phyloP scores from a whole-genome alignment of 2,888 invertebrate species.

The Eustalomyia histrio region DNA sequence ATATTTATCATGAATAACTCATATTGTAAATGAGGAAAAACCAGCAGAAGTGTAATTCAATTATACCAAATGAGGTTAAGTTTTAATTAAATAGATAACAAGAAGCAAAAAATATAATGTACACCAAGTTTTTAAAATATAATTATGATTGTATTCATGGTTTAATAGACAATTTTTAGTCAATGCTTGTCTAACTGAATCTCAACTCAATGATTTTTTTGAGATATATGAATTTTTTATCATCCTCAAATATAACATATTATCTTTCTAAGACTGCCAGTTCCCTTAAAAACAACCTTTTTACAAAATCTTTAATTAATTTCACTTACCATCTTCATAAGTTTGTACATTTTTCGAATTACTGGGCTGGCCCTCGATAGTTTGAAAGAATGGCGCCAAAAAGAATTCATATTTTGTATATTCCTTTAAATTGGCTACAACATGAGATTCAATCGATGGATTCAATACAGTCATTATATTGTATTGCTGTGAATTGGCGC shows the following conservation, averaged over 20 bases:
- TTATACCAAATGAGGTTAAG: neutral
- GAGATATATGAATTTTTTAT: too few species aligned
- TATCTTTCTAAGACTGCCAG: too few species aligned
- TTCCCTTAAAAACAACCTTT: too few species aligned
- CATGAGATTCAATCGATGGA: constrained; percentile 83
- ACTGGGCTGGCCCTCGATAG: constrained; percentile 94
- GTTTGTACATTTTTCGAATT: constrained; percentile 93
- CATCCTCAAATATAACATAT: too few species aligned
- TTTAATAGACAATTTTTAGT: too few species aligned
- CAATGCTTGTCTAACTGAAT: too few species aligned
- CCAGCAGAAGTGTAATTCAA: neutral
- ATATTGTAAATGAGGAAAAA: neutral
- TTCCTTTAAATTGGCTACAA: constrained; percentile 86
- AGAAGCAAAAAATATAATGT: too few species aligned
- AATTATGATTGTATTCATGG: too few species aligned
- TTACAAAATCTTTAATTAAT: too few species aligned
- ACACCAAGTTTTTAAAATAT: too few species aligned
- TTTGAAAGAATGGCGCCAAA: constrained; percentile 90
- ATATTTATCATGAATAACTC: neutral
- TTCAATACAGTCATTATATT: constrained; percentile 84
- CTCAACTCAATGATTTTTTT: too few species aligned
- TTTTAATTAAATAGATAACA: neutral
- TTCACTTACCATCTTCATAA: constrained; percentile 87
- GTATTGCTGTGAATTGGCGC: constrained; percentile 83
- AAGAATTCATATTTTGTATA: constrained; percentile 93